phyloP scores from a whole-genome alignment of 2,113 vertebrate species.

The Baryphthengus martii region DNA sequence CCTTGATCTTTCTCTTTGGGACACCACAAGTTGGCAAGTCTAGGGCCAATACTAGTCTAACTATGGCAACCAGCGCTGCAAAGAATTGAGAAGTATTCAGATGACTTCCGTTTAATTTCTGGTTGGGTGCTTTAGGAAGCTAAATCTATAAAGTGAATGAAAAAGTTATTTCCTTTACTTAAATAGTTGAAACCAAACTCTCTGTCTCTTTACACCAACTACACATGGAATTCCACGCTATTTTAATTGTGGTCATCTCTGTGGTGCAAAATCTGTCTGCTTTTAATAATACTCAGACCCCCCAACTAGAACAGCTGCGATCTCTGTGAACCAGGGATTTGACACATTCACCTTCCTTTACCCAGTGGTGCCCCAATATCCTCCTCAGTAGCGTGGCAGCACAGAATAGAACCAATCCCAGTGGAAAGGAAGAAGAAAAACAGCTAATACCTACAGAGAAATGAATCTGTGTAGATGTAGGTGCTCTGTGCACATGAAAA shows the following conservation, averaged over 20 bases:
- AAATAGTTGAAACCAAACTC: not conserved
- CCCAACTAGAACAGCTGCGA: not conserved
- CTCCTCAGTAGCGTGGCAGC: accelerated
- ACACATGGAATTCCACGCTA: not conserved
- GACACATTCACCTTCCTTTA: not conserved
- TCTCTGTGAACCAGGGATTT: not conserved
- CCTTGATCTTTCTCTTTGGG: not conserved
- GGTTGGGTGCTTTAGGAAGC: not conserved
- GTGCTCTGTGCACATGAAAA: not conserved
- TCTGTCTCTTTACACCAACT: not conserved
- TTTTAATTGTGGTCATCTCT: not conserved
- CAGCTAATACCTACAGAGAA: not conserved
- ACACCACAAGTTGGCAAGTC: not conserved
- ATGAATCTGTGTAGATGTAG: not conserved
- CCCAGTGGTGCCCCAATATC: not conserved
- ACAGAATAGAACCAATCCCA: not conserved
- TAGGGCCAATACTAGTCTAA: not conserved
- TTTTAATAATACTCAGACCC: not conserved
- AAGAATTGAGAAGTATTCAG: not conserved
- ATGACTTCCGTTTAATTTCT: not conserved
- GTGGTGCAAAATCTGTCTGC: not conserved
- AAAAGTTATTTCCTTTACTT: not conserved
- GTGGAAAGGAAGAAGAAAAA: not conserved
- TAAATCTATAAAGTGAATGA: not conserved
- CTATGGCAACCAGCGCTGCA: not conserved